These are phyloP conservation scores for Climacteris rufus DNA, from an alignment of 2,113 vertebrate genomes.

Conservation along the genomic window DNA sequence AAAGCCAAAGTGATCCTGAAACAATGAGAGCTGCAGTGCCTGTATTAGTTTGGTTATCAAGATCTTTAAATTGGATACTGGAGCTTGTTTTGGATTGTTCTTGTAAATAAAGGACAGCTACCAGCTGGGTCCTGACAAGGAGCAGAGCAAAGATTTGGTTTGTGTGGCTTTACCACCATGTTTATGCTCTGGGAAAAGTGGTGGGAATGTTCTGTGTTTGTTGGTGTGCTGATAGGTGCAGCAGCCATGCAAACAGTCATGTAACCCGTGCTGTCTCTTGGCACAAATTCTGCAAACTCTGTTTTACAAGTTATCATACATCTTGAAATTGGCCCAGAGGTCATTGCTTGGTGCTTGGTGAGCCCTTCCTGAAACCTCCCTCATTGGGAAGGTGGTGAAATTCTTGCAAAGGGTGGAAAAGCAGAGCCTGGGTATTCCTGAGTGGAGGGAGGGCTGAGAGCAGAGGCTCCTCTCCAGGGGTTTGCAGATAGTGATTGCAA, in stretches of 20 bases:
- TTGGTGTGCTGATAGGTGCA: not conserved
- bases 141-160: not conserved
- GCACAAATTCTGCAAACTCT: not conserved
- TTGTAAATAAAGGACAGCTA: not conserved
- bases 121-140: not conserved
- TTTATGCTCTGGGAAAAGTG: not conserved
- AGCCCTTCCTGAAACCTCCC: not conserved
- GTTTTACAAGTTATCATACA: not conserved
- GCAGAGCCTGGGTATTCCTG: accelerated
- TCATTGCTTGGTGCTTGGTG: not conserved
- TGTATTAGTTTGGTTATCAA: not conserved
- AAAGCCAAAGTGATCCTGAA: not conserved
- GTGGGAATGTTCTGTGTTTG: not conserved
- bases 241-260: not conserved
- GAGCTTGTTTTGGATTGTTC: not conserved
- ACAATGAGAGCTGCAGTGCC: accelerated
- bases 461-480: not conserved
- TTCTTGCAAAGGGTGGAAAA: not conserved
- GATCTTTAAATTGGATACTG: not conserved
- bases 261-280: not conserved
- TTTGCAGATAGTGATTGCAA: not conserved
- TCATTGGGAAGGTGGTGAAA: not conserved
- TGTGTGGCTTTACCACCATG: not conserved
- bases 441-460: not conserved
- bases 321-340: not conserved